Conservation (phyloP, 2,797 vertebrate species). For the Alca torda region DNA sequence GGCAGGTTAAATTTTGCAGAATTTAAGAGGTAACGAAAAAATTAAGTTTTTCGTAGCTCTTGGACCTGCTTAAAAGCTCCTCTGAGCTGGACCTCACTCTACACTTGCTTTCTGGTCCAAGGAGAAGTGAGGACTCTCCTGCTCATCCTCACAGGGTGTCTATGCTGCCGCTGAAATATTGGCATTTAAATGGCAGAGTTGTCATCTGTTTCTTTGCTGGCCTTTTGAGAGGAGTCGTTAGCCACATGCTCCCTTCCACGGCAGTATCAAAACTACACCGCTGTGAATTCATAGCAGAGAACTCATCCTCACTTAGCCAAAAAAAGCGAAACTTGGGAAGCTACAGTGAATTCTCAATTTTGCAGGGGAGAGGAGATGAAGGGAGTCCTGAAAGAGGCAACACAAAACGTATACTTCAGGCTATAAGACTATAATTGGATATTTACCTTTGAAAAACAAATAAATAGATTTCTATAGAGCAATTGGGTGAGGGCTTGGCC, state of each 20-base stretch:
- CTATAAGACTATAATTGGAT: not conserved
- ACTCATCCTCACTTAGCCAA: not conserved
- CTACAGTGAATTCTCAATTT: not conserved
- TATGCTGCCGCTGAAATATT: not conserved
- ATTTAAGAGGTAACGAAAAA: not conserved
- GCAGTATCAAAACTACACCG: not conserved
- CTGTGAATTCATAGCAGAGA: not conserved
- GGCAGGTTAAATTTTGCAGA: not conserved
- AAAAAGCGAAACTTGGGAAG: not conserved
- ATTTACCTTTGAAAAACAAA: not conserved
- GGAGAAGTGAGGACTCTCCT: not conserved
- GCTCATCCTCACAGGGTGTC: not conserved
- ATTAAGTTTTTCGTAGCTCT: not conserved
- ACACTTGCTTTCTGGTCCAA: not conserved
- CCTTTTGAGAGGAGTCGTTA: not conserved
- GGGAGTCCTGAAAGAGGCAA: not conserved
- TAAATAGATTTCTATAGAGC: not conserved
- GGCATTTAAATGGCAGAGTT: not conserved
- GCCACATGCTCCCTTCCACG: not conserved
- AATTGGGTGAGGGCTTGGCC: not conserved
- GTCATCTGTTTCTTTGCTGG: not conserved
- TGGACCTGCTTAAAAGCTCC: not conserved
- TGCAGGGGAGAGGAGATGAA: not conserved
- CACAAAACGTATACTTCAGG: not conserved
- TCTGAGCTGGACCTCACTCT: rapidly evolving